phyloP scores from a whole-genome alignment of 2,797 vertebrate genomes.

The Sebastes elongatus region DNA sequence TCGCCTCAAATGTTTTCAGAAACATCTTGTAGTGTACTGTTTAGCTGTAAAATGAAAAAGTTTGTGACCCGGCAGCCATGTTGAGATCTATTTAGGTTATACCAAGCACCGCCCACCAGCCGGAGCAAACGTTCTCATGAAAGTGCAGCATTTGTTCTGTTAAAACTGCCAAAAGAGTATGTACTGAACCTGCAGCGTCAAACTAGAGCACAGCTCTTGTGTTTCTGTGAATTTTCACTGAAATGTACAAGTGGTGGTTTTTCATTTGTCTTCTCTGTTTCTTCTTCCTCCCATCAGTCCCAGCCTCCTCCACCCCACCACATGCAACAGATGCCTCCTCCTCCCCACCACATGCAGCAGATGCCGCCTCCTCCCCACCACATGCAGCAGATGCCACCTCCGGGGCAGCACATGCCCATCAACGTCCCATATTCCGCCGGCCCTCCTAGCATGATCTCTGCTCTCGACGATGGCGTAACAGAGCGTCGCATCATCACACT shows the following conservation, averaged over 20 bases:
- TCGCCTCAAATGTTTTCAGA: too few species aligned
- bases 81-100: too few species aligned
- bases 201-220: background rate
- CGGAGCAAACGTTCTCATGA: background rate
- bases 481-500: conserved; percentile 86
- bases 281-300: conserved; percentile 4
- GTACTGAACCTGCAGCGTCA: background rate
- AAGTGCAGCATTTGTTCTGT: background rate
- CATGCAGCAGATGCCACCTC: background rate
- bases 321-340: conserved; percentile 17
- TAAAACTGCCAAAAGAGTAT: background rate
- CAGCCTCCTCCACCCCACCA: conserved; percentile 49
- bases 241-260: background rate
- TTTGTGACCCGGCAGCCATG: too few species aligned
- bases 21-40: too few species aligned
- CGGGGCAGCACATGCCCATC: conserved; percentile 67
- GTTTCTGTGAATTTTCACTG: background rate
- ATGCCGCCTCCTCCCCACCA: conserved; percentile 41
- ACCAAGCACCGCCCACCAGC: too few species aligned
- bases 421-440: conserved; percentile 76
- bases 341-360: background rate
- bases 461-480: conserved; percentile 81
- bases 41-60: too few species aligned
- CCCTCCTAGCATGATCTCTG: conserved; percentile 92
- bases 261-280: background rate